Evolutionary conservation across 2,113 vertebrate genomes (phyloP), one percentile per base, ranked within the genome.

Genomic region (Upupa epops): DNA sequence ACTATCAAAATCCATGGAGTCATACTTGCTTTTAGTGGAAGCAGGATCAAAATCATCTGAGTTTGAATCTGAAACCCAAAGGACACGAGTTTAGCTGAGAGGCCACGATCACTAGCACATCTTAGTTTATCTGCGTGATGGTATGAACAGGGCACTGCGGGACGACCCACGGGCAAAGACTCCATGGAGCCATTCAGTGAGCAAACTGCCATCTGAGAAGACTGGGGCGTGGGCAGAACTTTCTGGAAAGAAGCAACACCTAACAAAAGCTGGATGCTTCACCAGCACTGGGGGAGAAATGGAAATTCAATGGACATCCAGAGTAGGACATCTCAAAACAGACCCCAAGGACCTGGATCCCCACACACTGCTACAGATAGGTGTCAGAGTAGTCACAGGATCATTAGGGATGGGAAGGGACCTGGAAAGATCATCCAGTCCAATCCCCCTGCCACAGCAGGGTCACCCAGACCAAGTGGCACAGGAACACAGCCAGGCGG

Each of bases 1-100:
- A 98, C 98, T 99, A 98, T 99, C 99, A 89, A 99, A 99, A 98
- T 99, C 99, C 98, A 99, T 98, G 96, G 98, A 99, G 98, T 99
- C 99, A 92, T 99, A 99, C 97, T 99, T 99, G 99, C 99, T 99
- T 98, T 99, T 99, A 93, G 99, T 98, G 96, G 98, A 99, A 98
- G 99, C 98, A 97, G 99, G 99, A 98, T 99, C 99, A 97, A 99
- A 99, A 98, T 99, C 99, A 91, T 99, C 99, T 95, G 98, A 98
- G 97, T 99, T 98, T 97, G 99, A 98, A 98, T 99, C 98, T 99
- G 96, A 92, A 98, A 98, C 37, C 88, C 95, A 97, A 75, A 91
- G 42, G 64, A 82, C 14, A 37, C 15, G 86, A 48, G 15, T 56
- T 93, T 32, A 86, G 61, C 2, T 29, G 65, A 80, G 36, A 66